A percentile compares a stretch with the other conserved stretches of the same genome.
Conservation (phyloP, 2,113 vertebrate genomes). For the Amphiprion ocellaris region DNA sequence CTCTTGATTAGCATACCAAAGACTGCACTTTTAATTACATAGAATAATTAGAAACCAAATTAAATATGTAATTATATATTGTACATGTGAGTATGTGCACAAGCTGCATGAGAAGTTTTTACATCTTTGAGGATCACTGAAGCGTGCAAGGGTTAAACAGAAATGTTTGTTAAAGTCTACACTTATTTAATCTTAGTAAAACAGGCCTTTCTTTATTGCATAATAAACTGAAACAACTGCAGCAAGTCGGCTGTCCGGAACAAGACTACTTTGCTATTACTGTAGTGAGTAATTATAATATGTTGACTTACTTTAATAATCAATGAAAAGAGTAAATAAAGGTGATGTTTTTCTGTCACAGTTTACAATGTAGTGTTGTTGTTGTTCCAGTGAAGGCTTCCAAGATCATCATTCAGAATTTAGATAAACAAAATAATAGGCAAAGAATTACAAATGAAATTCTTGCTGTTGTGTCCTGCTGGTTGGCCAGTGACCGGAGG, state of each 20-base stretch:
- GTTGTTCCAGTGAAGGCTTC: background rate
- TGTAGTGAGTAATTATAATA: background rate
- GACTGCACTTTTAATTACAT: background rate
- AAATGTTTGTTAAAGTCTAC: background rate
- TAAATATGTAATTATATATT: no score
- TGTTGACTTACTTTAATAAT: background rate
- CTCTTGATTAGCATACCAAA: background rate
- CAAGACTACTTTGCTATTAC: no score
- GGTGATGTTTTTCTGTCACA: background rate
- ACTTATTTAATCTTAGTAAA: background rate
- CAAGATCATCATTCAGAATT: background rate
- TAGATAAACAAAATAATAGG: background rate
- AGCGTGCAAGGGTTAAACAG: background rate
- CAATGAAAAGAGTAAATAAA: background rate
- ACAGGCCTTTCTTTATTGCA: background rate
- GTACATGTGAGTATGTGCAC: no score
- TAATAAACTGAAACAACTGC: background rate
- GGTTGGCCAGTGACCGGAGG: background rate
- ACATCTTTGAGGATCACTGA: background rate
- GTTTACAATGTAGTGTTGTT: background rate
- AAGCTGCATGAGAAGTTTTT: background rate
- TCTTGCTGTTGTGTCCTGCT: background rate
- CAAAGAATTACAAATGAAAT: no score
- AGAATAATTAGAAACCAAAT: background rate
- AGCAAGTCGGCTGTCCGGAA: background rate